Evolutionary conservation across 2,888 invertebrate genomes (phyloP).

Genomic region (Actias luna): DNA sequence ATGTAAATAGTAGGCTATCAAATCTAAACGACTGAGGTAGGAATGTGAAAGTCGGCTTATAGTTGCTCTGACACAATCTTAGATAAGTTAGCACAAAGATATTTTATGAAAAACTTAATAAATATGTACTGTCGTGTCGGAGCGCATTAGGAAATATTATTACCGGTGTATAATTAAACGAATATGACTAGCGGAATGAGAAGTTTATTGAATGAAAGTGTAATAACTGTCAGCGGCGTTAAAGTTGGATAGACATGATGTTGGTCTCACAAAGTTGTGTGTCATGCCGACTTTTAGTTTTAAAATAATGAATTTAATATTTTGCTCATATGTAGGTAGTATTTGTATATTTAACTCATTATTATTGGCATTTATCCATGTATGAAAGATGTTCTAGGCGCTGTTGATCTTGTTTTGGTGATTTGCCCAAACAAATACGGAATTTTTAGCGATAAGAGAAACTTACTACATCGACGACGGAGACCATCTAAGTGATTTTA

Average conservation of each 20-base stretch:
- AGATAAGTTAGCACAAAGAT: neutral
- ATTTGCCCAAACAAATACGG: neutral
- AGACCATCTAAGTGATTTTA: too few species aligned
- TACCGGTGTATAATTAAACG: neutral
- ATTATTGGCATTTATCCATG: neutral
- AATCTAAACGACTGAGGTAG: neutral
- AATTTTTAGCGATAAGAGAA: neutral
- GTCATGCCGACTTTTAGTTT: neutral
- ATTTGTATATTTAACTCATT: neutral
- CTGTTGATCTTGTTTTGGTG: neutral
- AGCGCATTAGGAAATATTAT: neutral
- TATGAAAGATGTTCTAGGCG: neutral
- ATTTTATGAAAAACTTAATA: neutral
- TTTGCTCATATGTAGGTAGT: neutral
- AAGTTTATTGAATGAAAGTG: conserved; percentile 11
- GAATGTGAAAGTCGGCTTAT: conserved; percentile 5
- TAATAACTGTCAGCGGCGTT: neutral
- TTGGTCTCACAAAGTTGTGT: neutral
- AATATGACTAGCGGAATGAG: conserved; percentile 5
- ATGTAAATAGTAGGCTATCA: neutral
- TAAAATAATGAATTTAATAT: neutral
- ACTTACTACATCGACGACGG: too few species aligned
- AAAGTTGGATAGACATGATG: conserved; percentile 5
- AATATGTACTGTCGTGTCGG: neutral
- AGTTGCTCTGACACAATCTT: neutral